Evolutionary conservation across 2,113 vertebrate genomes (phyloP).

Genomic region (Callocephalon fimbriatum): DNA sequence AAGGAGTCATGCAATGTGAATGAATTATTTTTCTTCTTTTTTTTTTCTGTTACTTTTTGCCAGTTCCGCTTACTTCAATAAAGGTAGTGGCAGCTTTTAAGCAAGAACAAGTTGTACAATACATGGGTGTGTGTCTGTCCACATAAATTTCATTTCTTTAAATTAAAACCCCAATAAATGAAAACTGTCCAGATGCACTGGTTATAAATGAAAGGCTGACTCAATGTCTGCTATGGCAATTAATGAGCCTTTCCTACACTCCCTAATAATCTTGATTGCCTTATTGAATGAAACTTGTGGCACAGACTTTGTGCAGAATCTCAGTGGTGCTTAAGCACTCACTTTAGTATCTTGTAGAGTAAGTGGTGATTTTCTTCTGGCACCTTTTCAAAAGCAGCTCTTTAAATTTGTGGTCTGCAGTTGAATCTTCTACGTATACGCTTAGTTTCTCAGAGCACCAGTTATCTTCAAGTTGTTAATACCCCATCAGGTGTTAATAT

Average conservation of each 20-base stretch:
- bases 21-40: neutral
- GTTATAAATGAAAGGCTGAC: conserved; percentile 42
- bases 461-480: neutral
- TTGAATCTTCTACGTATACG: neutral
- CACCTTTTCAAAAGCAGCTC: conserved; percentile 35
- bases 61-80: neutral
- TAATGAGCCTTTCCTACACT: conserved; percentile 58
- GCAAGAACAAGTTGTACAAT: neutral
- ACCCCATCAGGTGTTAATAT: neutral
- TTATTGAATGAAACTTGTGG: conserved; percentile 54
- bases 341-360: neutral
- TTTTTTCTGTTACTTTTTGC: neutral
- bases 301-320: conserved; percentile 4
- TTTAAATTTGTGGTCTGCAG: conserved; percentile 13
- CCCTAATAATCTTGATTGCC: conserved; percentile 72
- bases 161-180: conserved; percentile 37
- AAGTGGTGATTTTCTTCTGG: conserved; percentile 58
- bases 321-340: neutral
- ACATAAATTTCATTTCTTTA: conserved; percentile 26
- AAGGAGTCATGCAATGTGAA: neutral
- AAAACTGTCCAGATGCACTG: conserved; percentile 1
- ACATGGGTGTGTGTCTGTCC: neutral
- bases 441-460: neutral
- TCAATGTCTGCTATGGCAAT: neutral
- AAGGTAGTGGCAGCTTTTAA: neutral